Conservation (phyloP, 2,888 invertebrate genomes). For the Ptychoptera albimana region DNA sequence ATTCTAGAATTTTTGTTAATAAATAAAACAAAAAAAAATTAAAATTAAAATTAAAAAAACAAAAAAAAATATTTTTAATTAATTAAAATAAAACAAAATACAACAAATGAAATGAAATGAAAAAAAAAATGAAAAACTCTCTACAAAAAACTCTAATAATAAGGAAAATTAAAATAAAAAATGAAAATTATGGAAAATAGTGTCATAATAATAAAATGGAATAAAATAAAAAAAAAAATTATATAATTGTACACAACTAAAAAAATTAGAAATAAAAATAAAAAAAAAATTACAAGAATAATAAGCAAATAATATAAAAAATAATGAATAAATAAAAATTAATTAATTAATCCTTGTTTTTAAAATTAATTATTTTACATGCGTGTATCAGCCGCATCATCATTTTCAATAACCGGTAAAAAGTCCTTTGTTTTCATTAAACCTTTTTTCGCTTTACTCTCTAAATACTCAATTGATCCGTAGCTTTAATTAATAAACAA, state of each 20-base stretch:
- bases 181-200: not conserved
- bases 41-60: conserved; percentile 5
- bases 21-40: too few species aligned
- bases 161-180: not conserved
- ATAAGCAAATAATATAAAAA: not conserved
- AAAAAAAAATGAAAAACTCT: conserved; percentile 6
- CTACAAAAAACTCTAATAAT: not conserved
- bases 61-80: conserved; percentile 6
- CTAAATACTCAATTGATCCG: conserved; percentile 21
- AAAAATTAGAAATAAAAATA: not conserved
- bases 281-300: not conserved
- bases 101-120: conserved; percentile 7
- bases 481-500: conserved; percentile 17
- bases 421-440: conserved; percentile 10
- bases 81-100: conserved; percentile 7
- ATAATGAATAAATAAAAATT: not conserved
- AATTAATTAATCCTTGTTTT: too few species aligned
- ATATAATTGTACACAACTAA: conserved; percentile 1
- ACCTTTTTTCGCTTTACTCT: conserved; percentile 12
- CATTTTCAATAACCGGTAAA: conserved; percentile 11
- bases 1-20: conserved; percentile 11
- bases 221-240: not conserved
- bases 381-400: not conserved
- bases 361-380: not conserved
- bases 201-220: not conserved